phyloP scores from a whole-genome alignment of 2,113 vertebrate genomes.

The Thinocorus orbignyianus region DNA sequence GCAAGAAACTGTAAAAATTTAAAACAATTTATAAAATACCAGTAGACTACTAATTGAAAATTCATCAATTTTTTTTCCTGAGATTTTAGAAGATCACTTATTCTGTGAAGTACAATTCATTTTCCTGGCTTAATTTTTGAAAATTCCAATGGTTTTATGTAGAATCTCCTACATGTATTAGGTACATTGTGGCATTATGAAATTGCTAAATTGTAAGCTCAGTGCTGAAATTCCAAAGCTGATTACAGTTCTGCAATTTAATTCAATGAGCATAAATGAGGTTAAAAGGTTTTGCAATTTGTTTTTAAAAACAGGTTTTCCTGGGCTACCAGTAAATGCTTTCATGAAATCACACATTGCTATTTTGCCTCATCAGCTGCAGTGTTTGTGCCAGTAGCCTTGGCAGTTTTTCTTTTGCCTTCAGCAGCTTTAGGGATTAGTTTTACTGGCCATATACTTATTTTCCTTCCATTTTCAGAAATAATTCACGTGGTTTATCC shows the following conservation, averaged over 20 bases:
- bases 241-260: background rate
- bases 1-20: background rate
- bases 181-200: background rate
- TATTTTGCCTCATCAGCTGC: background rate
- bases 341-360: background rate
- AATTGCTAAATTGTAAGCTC: background rate
- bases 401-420: background rate
- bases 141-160: background rate
- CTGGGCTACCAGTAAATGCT: background rate
- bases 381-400: background rate
- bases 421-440: background rate
- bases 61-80: background rate
- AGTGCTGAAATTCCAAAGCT: background rate
- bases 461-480: background rate
- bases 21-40: background rate
- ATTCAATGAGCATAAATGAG: background rate
- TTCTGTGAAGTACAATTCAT: background rate
- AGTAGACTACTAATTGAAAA: background rate
- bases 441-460: background rate
- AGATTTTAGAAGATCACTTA: background rate
- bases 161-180: background rate
- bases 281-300: background rate
- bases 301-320: background rate
- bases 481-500: background rate
- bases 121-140: background rate